Base-by-base conservation (phyloP, 92 coral and sea anemone species). In the Virgularia gustaviana region DNA sequence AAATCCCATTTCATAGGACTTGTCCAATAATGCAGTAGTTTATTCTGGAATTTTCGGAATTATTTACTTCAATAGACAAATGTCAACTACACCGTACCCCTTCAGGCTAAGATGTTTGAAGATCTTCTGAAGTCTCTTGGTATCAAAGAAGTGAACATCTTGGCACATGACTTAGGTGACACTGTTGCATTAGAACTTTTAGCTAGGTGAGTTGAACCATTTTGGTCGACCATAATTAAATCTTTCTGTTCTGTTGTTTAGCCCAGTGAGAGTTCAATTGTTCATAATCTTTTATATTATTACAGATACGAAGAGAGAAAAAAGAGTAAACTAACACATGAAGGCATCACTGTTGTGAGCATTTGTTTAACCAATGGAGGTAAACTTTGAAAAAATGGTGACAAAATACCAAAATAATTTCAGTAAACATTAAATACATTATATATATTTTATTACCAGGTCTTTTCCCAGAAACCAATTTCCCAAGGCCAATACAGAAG, bases 321-420 rank as follows among this genome's bases (percentile, higher is more conserved):
- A 34, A 41, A 36, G 24, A 30, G 34, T 0, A 78, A 71, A n/a
- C 35, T 18, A 37, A 62, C 70, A 25, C 86, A 79, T 53, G 77
- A 73, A 18, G 51, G 37, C 32, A 72, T 81, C 33, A 27, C 71
- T 36, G 85, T 92, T 37, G 73, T 83, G 16, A 89, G 92, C 31
- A 58, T 92, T 60, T 89, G 98, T 59, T 82, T 92, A 55, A 81
- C 98, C 45, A 92, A 92, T 85, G 98, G 98, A 87, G 98, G 98
- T 92, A 77, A 49, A 58, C 6, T 24, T n/a, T 24, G 35, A 19
- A 34, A 62, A 4, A 55, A 20, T 24, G 11, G n/a, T n/a, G n/a
- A n/a, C n/a, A n/a, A n/a, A n/a, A n/a, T n/a, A n/a, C n/a, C n/a
- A n/a, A n/a, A n/a, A n/a, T n/a, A n/a, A n/a, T n/a, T n/a, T n/a